phyloP scores from a whole-genome alignment of 2,888 invertebrate species.

The Chorisops tibialis region DNA sequence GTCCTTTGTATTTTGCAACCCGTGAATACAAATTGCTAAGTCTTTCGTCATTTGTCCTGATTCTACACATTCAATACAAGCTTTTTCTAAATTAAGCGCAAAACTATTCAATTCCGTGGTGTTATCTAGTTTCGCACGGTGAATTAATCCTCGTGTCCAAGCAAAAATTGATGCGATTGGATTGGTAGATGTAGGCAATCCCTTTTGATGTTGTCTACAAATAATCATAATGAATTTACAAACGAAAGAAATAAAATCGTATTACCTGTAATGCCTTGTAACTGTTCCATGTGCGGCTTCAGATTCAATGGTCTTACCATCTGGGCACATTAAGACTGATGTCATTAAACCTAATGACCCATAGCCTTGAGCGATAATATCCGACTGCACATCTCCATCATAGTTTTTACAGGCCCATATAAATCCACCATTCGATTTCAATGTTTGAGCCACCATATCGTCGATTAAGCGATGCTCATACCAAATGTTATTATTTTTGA shows the following conservation, averaged over 20 bases:
- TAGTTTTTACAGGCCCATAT: slow-evolving; percentile 94
- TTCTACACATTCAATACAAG: slow-evolving; percentile 80
- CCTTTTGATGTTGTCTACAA: slow-evolving; percentile 77
- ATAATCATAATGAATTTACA: neutral
- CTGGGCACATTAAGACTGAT: slow-evolving; percentile 84
- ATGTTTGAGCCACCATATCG: slow-evolving; percentile 85
- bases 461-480: slow-evolving; percentile 90
- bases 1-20: slow-evolving; percentile 74
- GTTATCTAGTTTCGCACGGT: slow-evolving; percentile 76
- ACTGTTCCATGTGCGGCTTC: slow-evolving; percentile 93
- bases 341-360: slow-evolving; percentile 90
- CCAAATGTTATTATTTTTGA: slow-evolving; percentile 76
- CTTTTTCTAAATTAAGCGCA: slow-evolving; percentile 68
- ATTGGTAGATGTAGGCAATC: slow-evolving; percentile 82
- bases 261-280: slow-evolving; percentile 74
- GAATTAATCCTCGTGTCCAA: slow-evolving; percentile 82
- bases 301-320: slow-evolving; percentile 77
- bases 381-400: slow-evolving; percentile 88
- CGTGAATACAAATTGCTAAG: slow-evolving; percentile 81
- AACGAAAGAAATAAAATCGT: neutral
- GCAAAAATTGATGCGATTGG: slow-evolving; percentile 90
- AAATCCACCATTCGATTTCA: slow-evolving; percentile 82
- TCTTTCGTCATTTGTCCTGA: slow-evolving; percentile 86
- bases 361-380: slow-evolving; percentile 77
- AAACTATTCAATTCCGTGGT: slow-evolving; percentile 73